Percentiles rank a stretch among this genome's conserved stretches.
Evolutionary conservation across 2,797 vertebrate species (phyloP).

Genomic region (Sebastes trivittatus): DNA sequence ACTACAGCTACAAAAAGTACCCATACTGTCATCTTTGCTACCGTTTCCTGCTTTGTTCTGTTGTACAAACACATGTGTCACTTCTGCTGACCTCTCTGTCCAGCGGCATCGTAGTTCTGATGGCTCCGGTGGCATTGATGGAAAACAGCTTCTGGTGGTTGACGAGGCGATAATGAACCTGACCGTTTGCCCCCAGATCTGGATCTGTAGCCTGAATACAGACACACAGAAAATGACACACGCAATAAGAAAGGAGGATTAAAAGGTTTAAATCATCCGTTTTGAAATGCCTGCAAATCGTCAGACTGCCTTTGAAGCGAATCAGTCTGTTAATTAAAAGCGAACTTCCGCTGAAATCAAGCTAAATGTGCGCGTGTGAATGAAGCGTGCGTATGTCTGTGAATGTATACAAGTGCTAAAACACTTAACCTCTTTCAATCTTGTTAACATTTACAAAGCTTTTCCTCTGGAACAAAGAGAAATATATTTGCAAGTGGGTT

Average conservation of each 20-base stretch:
- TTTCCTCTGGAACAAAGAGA: background rate
- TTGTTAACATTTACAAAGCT: background rate
- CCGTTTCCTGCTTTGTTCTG: background rate
- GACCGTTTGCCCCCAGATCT: slow-evolving; percentile 91
- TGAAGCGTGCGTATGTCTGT: background rate
- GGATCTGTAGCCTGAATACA: slow-evolving; percentile 89
- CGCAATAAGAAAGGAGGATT: background rate
- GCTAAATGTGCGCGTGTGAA: background rate
- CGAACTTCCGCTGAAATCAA: slow-evolving; percentile 1
- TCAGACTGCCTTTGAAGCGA: slow-evolving; percentile 10
- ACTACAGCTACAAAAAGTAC: background rate
- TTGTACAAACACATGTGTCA: background rate
- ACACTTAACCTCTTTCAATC: background rate
- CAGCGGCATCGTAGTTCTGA: slow-evolving; percentile 88
- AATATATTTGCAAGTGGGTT: background rate
- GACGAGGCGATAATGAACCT: slow-evolving; percentile 90
- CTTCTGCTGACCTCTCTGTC: slow-evolving; percentile 85
- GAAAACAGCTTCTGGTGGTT: slow-evolving; percentile 91
- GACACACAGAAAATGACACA: background rate
- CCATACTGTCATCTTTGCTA: background rate
- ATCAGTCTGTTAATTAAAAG: slow-evolving; percentile 3
- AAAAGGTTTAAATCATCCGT: background rate
- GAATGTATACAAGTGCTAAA: background rate
- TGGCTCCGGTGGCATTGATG: slow-evolving; percentile 90
- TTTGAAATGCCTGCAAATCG: slow-evolving; percentile 16